Conservation (phyloP, 2,113 vertebrate species). For the Oreochromis tanganicae region DNA sequence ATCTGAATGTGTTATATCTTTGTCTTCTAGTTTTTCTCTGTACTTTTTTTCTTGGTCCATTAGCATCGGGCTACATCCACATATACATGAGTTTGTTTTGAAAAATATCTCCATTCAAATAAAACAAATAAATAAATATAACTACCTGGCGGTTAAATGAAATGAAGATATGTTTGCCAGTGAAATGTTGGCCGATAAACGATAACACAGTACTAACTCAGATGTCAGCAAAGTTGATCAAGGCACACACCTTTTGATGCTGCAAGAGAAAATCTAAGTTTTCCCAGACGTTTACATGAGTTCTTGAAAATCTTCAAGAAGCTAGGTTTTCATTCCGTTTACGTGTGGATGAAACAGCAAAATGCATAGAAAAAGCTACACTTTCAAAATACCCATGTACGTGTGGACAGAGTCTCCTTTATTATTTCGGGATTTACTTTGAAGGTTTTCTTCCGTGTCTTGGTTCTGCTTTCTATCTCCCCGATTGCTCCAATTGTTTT, state of each 20-base stretch:
- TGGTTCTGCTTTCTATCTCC: not conserved
- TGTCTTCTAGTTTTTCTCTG: not conserved
- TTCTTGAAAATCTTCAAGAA: not conserved
- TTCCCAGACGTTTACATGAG: not conserved
- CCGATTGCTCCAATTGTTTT: not conserved
- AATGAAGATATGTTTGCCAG: not conserved
- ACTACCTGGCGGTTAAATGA: not conserved
- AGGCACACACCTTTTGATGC: not conserved
- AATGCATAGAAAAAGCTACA: not conserved
- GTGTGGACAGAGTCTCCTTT: not conserved
- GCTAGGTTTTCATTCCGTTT: not conserved
- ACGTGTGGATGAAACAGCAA: not conserved
- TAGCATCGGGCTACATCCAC: not conserved
- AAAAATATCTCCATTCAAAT: not conserved
- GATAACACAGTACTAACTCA: not conserved
- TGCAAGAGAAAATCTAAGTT: not conserved
- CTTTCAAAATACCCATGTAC: not conserved
- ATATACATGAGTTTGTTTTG: not conserved
- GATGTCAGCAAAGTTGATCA: not conserved
- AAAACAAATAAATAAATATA: not conserved
- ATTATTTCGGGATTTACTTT: not conserved
- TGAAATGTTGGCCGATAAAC: not conserved
- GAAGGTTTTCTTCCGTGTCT: not conserved
- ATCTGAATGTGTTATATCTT: not conserved
- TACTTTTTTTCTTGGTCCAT: not conserved